Percentiles rank a stretch among this genome's conserved stretches.
phyloP scores from a whole-genome alignment of 2,888 invertebrate species.

The Anarsia innoxiella region DNA sequence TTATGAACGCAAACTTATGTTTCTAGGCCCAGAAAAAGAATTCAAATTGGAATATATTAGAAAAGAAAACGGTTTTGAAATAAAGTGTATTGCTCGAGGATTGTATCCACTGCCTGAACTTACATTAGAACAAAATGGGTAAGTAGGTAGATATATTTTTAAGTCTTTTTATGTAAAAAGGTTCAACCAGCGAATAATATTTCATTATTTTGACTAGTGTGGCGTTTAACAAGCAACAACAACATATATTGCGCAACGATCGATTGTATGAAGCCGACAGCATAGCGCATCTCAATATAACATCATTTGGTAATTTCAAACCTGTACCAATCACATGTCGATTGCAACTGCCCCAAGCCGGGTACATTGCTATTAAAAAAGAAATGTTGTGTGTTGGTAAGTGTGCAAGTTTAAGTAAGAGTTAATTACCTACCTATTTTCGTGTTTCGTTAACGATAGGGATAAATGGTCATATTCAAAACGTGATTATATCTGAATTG shows the following conservation, averaged over 20 bases:
- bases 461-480: too few species aligned
- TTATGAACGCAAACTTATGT: too few species aligned
- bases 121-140: constrained; percentile 31
- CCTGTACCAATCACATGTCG: constrained; percentile 26
- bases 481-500: too few species aligned
- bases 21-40: constrained; percentile 32
- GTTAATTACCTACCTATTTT: too few species aligned
- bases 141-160: too few species aligned
- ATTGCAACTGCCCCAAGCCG: constrained; percentile 29
- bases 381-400: constrained; percentile 22
- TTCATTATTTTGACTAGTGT: not conserved
- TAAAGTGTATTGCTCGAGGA: constrained; percentile 28
- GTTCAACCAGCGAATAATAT: too few species aligned
- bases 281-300: constrained; percentile 14
- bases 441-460: too few species aligned
- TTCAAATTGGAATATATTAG: constrained; percentile 23
- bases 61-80: constrained; percentile 12
- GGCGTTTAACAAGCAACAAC: constrained; percentile 24
- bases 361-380: constrained; percentile 34
- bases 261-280: constrained; percentile 26
- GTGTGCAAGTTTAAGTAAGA: too few species aligned
- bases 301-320: not conserved
- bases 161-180: too few species aligned
- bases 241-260: constrained; percentile 28
- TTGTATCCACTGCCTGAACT: constrained; percentile 33